These are phyloP conservation scores for Scatophagus argus DNA, from an alignment of 2,113 vertebrate genomes.

Conservation along the genomic window DNA sequence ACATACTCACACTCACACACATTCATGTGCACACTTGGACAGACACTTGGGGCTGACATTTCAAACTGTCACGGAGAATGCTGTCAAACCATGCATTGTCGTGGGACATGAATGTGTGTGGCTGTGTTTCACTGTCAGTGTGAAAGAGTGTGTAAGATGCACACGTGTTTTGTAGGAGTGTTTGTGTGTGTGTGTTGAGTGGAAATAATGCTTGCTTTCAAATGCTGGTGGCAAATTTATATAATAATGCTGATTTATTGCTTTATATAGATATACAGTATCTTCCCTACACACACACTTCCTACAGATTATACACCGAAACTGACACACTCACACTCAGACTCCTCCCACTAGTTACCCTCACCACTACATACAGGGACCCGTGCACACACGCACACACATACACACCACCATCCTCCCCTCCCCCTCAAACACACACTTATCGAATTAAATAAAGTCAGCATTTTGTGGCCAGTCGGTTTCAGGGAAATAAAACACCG, in stretches of 20 bases:
- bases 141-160: not conserved
- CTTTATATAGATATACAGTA: conserved; percentile 40
- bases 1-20: conserved; percentile 35
- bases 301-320: conserved; percentile 12
- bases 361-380: not conserved
- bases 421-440: conserved; percentile 59
- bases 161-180: conserved; percentile 36
- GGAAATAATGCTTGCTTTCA: conserved; percentile 34
- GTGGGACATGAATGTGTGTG: conserved; percentile 48
- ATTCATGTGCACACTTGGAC: conserved; percentile 55
- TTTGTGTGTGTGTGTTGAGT: conserved; percentile 16
- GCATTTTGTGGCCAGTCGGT: conserved; percentile 71
- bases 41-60: conserved; percentile 77
- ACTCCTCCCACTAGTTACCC: conserved; percentile 13
- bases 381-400: conserved; percentile 6
- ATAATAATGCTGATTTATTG: conserved; percentile 47
- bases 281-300: conserved; percentile 15
- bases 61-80: conserved; percentile 75
- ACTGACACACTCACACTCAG: not conserved
- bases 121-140: conserved; percentile 29
- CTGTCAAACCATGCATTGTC: conserved; percentile 69
- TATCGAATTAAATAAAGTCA: conserved; percentile 81
- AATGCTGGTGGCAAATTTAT: conserved; percentile 43
- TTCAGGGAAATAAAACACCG: conserved; percentile 78
- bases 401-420: not conserved